A percentile compares a stretch with the other conserved stretches of the same genome.
phyloP scores from a whole-genome alignment of 2,797 vertebrate genomes.

The Mormyrops attenuatus region DNA sequence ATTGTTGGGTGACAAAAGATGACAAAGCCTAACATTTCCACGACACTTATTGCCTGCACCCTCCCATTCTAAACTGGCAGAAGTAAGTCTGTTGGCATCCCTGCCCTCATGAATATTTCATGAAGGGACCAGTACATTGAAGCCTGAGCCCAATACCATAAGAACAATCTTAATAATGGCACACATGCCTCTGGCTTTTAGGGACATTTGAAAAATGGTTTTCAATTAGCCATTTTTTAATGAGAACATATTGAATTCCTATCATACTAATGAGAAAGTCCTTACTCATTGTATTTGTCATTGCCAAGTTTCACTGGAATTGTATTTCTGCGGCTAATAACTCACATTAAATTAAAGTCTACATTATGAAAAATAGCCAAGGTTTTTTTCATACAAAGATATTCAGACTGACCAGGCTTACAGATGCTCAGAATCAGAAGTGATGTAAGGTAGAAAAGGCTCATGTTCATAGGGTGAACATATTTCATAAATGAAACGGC shows the following conservation, averaged over 20 bases:
- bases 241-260: not conserved
- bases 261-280: not conserved
- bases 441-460: not conserved
- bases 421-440: not conserved
- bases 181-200: not conserved
- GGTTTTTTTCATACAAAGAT: not conserved
- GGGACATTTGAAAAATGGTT: constrained; percentile 2
- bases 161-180: constrained; percentile 1
- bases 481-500: not conserved
- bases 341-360: not conserved
- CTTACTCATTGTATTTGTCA: not conserved
- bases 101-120: constrained; percentile 1
- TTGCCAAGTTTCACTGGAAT: not conserved
- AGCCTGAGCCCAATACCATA: not conserved
- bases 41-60: not conserved
- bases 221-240: constrained; percentile 7
- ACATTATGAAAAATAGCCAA: not conserved
- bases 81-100: not conserved
- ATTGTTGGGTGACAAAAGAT: not conserved
- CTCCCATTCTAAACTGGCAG: not conserved
- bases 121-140: not conserved
- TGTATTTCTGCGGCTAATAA: constrained; percentile 2
- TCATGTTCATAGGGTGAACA: not conserved
- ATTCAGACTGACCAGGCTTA: not conserved
- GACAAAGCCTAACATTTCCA: not conserved